Evolutionary conservation across 2,888 invertebrate genomes (phyloP).

Genomic region (Andrena praecox): DNA sequence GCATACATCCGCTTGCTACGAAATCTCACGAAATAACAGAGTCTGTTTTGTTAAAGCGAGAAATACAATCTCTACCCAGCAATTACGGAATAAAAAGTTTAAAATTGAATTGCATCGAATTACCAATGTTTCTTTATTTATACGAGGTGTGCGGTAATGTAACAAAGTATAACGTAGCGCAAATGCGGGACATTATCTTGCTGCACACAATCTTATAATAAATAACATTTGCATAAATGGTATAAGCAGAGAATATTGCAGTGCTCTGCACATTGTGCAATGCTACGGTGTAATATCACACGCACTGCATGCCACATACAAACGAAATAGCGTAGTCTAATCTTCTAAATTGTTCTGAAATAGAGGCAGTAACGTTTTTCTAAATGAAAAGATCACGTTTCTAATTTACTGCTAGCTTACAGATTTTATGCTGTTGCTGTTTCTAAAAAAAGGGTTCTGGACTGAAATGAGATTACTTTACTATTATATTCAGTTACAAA

Average conservation of each 20-base stretch:
- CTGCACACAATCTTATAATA: neutral
- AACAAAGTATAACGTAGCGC: neutral
- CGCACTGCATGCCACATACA: neutral
- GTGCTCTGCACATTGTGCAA: neutral
- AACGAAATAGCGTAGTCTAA: neutral
- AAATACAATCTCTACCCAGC: too few species aligned
- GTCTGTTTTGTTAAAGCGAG: too few species aligned
- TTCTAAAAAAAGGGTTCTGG: too few species aligned
- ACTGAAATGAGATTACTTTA: too few species aligned
- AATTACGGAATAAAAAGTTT: too few species aligned
- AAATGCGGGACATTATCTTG: neutral
- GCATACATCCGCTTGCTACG: neutral
- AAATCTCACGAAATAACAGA: neutral
- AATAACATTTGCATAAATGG: slow-evolving; percentile 7
- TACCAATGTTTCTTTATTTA: neutral
- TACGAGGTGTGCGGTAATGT: neutral
- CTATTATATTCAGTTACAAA: too few species aligned
- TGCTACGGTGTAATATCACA: neutral
- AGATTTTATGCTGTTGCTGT: neutral
- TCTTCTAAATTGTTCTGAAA: neutral
- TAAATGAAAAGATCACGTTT: neutral
- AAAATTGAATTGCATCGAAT: too few species aligned
- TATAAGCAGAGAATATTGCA: neutral
- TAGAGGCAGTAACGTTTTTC: neutral
- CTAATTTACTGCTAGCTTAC: neutral